These are phyloP conservation scores for Xiphorhynchus erythropygius DNA, from an alignment of 2,797 vertebrate genomes.

Conservation along the genomic window DNA sequence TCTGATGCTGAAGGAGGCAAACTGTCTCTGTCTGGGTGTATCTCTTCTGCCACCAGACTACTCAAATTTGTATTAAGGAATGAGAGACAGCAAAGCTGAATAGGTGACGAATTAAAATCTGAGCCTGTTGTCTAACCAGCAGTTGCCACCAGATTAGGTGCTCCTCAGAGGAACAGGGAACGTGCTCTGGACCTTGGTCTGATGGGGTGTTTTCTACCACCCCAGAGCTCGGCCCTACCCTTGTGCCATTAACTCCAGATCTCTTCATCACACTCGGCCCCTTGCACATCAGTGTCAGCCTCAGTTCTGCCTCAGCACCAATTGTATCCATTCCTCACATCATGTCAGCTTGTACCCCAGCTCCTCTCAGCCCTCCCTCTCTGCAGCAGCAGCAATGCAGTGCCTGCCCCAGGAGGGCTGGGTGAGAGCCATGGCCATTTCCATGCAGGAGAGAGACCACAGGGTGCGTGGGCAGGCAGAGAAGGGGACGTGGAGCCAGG, in stretches of 20 bases:
- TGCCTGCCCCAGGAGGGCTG: not conserved
- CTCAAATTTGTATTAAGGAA: not conserved
- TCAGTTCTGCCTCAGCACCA: not conserved
- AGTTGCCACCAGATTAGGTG: not conserved
- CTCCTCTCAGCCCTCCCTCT: not conserved
- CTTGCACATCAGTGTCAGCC: rapidly evolving
- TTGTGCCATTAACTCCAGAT: not conserved
- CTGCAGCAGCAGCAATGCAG: not conserved
- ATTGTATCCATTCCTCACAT: not conserved
- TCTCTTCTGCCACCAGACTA: not conserved
- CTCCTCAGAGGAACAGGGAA: not conserved
- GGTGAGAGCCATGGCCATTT: rapidly evolving
- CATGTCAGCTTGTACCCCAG: not conserved
- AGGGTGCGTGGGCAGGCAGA: not conserved
- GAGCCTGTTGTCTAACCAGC: not conserved
- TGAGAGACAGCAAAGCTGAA: not conserved
- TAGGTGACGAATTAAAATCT: not conserved
- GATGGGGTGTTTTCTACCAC: not conserved
- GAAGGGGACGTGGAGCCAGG: not conserved
- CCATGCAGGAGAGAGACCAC: not conserved
- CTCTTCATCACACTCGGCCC: not conserved
- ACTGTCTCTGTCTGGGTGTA: rapidly evolving
- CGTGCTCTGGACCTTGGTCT: not conserved
- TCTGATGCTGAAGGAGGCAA: not conserved
- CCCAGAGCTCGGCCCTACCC: not conserved